Evolutionary conservation across 2,888 invertebrate genomes (phyloP).

Genomic region (Temnothorax rugatulus): DNA sequence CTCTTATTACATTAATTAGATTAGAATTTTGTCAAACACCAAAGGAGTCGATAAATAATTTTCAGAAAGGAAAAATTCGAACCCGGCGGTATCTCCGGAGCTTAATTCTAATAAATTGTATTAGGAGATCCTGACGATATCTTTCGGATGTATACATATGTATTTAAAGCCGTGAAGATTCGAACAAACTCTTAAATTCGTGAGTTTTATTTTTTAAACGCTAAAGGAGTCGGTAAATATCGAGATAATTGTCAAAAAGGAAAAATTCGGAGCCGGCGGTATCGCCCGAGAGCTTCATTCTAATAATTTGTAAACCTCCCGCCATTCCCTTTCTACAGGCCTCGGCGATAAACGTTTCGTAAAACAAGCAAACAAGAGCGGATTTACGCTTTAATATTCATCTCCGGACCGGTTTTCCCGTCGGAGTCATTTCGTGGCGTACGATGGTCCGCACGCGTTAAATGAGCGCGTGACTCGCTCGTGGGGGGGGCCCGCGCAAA

Average conservation of each 20-base stretch:
- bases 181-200: neutral
- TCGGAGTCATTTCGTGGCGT: neutral
- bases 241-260: neutral
- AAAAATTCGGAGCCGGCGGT: neutral
- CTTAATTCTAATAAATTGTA: neutral
- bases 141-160: neutral
- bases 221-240: neutral
- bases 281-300: neutral
- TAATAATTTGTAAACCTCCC: neutral
- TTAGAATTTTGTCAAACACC: neutral
- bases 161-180: neutral
- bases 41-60: neutral
- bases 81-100: neutral
- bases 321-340: too few species aligned
- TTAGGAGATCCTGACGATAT: neutral
- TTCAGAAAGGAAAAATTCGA: neutral
- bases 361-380: neutral
- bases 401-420: constrained; percentile 21
- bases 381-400: constrained; percentile 42
- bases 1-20: neutral
- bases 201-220: neutral
- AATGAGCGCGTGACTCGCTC: constrained; percentile 39
- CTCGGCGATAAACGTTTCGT: neutral
- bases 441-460: constrained; percentile 34
- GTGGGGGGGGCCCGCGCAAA: neutral